Percentiles rank a stretch among this genome's conserved stretches.
These are phyloP conservation scores for Chaetophractus vellerosus DNA, from an alignment of 2,797 vertebrate genomes.

Conservation along the genomic window DNA sequence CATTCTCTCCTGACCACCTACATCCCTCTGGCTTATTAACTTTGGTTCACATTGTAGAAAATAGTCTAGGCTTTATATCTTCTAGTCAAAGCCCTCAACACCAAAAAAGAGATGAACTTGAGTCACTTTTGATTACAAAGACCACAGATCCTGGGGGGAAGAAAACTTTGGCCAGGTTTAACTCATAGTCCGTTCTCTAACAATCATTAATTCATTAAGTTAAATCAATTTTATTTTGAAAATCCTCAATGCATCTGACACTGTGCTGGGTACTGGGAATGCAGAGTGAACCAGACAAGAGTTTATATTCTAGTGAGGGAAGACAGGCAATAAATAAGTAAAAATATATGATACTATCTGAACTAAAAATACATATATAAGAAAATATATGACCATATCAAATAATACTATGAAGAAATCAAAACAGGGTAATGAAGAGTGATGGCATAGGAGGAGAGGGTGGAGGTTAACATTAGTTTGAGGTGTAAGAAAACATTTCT, in stretches of 20 bases:
- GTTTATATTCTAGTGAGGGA: neutral
- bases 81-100: neutral
- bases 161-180: neutral
- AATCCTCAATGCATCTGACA: neutral
- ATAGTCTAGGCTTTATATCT: neutral
- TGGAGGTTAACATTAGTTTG: neutral
- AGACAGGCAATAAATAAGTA: neutral
- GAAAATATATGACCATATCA: neutral
- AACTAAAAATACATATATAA: neutral
- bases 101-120: neutral
- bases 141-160: too few relatives aligned
- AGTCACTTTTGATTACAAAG: neutral
- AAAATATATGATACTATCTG: neutral
- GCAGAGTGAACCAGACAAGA: neutral
- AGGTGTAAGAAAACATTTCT: neutral
- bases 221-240: neutral
- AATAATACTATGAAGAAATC: neutral
- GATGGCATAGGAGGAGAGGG: too few relatives aligned
- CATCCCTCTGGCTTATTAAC: neutral
- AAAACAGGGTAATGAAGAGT: neutral
- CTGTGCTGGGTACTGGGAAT: neutral
- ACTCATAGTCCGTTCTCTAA: neutral
- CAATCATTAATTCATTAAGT: neutral
- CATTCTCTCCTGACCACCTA: accelerated
- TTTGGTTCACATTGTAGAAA: neutral